Evolutionary conservation across 2,888 invertebrate genomes (phyloP), one percentile per base, ranked within the genome.

Genomic region (Macrophya alboannulata): DNA sequence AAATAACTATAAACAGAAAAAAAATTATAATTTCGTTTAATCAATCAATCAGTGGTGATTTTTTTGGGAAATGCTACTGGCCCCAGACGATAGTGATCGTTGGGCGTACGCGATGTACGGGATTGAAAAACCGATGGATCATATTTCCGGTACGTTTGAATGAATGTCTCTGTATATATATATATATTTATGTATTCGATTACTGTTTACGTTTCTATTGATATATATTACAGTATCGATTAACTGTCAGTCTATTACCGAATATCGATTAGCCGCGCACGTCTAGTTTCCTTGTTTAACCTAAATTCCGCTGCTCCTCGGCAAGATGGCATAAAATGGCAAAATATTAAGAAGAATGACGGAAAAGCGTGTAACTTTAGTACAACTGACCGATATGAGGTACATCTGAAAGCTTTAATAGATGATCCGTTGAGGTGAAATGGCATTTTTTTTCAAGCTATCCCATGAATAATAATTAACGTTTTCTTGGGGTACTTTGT

Each of bases 101-200:
- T 92, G 92, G 91, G 87, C 90, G 51, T 91, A 89, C 88, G 87
- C 90, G 31, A 90, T 91, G 90, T 89, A 92, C 84, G 91, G 90
- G 12, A 85, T 92, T 84, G 90, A 91, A 86, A 92, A 91, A 76
- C 89, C 91, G 6, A 88, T 90, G 90, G 89, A 90, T 87, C 89
- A 89, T 87, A 87, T 89, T 81, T 88, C 91, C 84, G 92, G 92
- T 92, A 92, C 89, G 85, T 21, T 48, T 25, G 4, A 8, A 21
- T 25, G 62, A 62, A 62, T 10, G 12, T 17, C 10, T 31, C n/a
- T n/a, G n/a, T n/a, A n/a, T n/a, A n/a, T n/a, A n/a, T n/a, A n/a
- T n/a, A n/a, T n/a, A n/a, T n/a, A 12, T 77, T 40, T 17, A 4
- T n/a, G 12, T 9, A 37, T 15, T 37, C 37, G 5, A 17, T 17